Conservation (phyloP, 2,888 invertebrate genomes). For the Coelopa pilipes region DNA sequence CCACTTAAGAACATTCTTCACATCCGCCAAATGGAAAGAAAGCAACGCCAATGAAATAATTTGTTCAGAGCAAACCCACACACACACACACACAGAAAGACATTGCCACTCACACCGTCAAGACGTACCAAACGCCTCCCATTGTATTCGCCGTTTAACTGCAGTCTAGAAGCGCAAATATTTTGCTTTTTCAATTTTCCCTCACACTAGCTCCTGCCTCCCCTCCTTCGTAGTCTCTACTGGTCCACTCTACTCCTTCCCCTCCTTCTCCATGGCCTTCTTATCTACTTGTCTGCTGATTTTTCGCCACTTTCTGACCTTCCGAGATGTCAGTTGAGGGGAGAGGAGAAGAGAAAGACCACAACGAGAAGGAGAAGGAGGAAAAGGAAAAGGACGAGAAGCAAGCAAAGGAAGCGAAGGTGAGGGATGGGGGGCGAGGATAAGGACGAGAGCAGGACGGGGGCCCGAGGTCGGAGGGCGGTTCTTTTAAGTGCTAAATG, state of each 20-base stretch:
- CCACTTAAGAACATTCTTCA: constrained; percentile 6
- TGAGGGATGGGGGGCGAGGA: background rate
- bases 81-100: constrained; percentile 7
- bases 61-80: constrained; percentile 4
- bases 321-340: constrained; percentile 21
- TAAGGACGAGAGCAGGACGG: background rate
- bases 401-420: constrained; percentile 10
- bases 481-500: constrained; percentile 32
- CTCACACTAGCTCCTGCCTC: background rate
- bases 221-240: too few species aligned
- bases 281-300: background rate
- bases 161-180: constrained; percentile 14
- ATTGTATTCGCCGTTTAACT: constrained; percentile 19
- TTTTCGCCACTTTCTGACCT: constrained; percentile 25
- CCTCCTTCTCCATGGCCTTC: too few species aligned
- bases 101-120: background rate
- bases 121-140: background rate
- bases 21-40: constrained; percentile 17
- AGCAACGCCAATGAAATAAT: constrained; percentile 17
- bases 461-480: background rate
- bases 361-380: background rate
- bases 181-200: constrained; percentile 5
- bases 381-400: background rate
- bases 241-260: too few species aligned
- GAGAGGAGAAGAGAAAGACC: too few species aligned